A percentile compares a stretch with the other conserved stretches of the same genome.
phyloP scores from a whole-genome alignment of 2,888 invertebrate species.

The Trichopria drosophilae region DNA sequence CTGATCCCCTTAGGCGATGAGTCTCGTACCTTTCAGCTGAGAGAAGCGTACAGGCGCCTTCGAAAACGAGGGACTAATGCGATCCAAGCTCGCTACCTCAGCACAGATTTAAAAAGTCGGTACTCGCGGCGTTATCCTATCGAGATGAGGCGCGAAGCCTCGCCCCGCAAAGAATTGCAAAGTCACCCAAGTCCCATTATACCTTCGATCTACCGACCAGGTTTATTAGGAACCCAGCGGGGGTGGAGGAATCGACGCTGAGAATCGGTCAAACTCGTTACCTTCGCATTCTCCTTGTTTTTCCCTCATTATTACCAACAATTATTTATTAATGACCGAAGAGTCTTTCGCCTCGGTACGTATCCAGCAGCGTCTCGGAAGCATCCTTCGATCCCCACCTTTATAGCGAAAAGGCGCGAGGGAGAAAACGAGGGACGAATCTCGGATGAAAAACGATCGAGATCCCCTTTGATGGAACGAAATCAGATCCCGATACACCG shows the following conservation, averaged over 20 bases:
- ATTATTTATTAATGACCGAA: conserved; percentile 54
- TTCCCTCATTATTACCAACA: conserved; percentile 49
- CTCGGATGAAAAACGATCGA: conserved; percentile 31
- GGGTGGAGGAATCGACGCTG: conserved; percentile 51
- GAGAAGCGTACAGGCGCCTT: conserved; percentile 27
- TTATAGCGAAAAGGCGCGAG: conserved; percentile 12
- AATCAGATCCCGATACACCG: conserved; percentile 31
- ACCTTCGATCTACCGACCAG: too few species aligned
- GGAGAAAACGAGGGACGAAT: conserved; percentile 14
- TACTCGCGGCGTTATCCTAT: too few species aligned
- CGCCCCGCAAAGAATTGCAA: conserved; percentile 47
- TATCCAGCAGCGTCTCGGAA: conserved; percentile 9
- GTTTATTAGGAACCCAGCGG: conserved; percentile 58
- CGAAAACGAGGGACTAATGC: conserved; percentile 33
- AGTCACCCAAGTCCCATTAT: conserved; percentile 57
- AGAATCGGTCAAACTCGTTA: conserved; percentile 57
- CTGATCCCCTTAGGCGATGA: too few species aligned
- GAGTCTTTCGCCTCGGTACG: conserved; percentile 43
- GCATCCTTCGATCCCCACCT: too few species aligned
- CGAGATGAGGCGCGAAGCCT: too few species aligned
- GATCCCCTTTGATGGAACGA: too few species aligned
- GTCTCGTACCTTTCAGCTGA: too few species aligned
- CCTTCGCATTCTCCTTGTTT: conserved; percentile 36
- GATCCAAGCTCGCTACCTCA: conserved; percentile 37
- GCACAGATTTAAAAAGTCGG: too few species aligned